These are phyloP conservation scores for Metallyticus violacea DNA, from an alignment of 2,888 invertebrate species.

Conservation along the genomic window DNA sequence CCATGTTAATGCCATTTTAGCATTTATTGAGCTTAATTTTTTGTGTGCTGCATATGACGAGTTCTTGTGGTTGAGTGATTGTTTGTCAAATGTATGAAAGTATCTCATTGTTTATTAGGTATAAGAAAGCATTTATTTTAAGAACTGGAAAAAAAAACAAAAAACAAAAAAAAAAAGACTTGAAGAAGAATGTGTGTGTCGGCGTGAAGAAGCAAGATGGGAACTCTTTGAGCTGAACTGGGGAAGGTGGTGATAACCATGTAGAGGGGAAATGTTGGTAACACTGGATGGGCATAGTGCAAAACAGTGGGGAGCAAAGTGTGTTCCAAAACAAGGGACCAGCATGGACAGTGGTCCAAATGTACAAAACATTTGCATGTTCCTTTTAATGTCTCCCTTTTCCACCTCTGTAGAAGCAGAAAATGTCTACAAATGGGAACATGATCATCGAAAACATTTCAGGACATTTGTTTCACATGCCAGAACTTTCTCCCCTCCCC, in stretches of 20 bases:
- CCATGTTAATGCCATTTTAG: conserved; percentile 12
- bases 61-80: conserved; percentile 6
- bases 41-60: conserved; percentile 13
- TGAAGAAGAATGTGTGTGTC: neutral
- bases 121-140: conserved; percentile 27
- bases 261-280: neutral
- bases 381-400: neutral
- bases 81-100: conserved; percentile 19
- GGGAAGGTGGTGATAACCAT: neutral
- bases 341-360: neutral
- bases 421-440: neutral
- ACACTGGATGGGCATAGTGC: neutral
- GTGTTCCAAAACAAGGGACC: neutral
- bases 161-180: neutral
- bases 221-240: neutral
- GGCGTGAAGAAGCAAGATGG: neutral
- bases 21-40: conserved; percentile 20
- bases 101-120: conserved; percentile 20
- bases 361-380: neutral
- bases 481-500: neutral
- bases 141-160: neutral
- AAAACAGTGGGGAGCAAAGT: neutral
- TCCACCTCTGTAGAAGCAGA: too few species aligned
- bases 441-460: neutral
- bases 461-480: neutral